Evolutionary conservation across 2,113 vertebrate species (phyloP), one percentile per base, ranked within the genome.

Genomic region (Coptodon rendalli): DNA sequence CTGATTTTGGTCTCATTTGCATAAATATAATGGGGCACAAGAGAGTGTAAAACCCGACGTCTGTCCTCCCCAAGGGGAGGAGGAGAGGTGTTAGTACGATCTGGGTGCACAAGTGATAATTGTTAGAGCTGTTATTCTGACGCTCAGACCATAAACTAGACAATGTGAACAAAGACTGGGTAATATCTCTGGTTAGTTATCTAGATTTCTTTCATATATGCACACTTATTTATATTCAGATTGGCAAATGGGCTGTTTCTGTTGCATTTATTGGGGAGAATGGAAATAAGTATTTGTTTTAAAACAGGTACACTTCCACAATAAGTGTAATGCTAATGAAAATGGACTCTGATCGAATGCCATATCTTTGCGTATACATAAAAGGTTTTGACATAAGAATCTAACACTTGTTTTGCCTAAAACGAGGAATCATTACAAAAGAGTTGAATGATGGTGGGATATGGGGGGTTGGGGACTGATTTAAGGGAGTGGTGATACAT

Each of bases 401-500:
- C 45, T 80, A 54, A 50, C 54, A 73, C 57, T 24, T 71, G 14
- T 59, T 52, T 85, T 88, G 68, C 78, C 57, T 79, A 45, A 89
- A 90, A 57, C 45, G 22, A 61, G 10, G 59, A 87, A 61, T 89
- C 76, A 68, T 82, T 88, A 81, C 91, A 89, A 76, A 31, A 52
- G 56, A 85, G 16, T 50, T 80, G 78, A 92, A 82, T 89, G 48
- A 54, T 83, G 86, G 61, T 59, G 86, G 92, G 45, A 78, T 93
- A 86, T 8, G 27, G 80, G 56, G 80, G 76, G 61, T 17, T 52
- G 80, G 52, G 40, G 84, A 61, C 53, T 79, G 43, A 81, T 81
- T 81, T 86, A 78, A 86, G 87, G 80, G 81, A 86, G 71, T 43
- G 6, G 86, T 93, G 92, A 98, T 97, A 96, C 96, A 98, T 98